Conservation (phyloP, 2,113 vertebrate genomes). For the Lethenteron camtschaticum region DNA sequence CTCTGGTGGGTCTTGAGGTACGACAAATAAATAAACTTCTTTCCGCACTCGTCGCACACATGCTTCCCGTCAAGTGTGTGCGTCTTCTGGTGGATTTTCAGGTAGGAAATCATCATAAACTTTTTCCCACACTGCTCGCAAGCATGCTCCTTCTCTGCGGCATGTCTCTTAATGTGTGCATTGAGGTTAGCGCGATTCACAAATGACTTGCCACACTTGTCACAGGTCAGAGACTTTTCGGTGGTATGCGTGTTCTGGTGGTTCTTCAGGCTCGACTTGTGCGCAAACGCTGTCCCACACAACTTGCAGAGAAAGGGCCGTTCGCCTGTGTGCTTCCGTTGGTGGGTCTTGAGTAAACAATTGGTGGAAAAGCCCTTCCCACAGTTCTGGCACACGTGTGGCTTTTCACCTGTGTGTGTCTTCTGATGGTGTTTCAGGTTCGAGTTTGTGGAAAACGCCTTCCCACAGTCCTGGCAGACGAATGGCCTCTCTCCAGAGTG, state of each 20-base stretch:
- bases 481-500: not conserved
- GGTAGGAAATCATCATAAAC: not conserved
- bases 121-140: not conserved
- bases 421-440: not conserved
- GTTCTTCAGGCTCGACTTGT: constrained; percentile 4
- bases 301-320: not conserved
- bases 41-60: constrained; percentile 14
- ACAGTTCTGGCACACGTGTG: not conserved
- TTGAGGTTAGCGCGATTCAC: not conserved
- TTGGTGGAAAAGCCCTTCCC: constrained; percentile 1
- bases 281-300: constrained; percentile 1
- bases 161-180: not conserved
- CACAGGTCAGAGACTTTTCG: not conserved
- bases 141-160: not conserved
- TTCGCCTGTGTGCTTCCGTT: not conserved
- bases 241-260: not conserved
- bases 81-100: not conserved
- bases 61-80: constrained; percentile 9
- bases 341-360: constrained; percentile 1
- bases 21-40: constrained; percentile 14
- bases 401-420: constrained; percentile 4
- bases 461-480: not conserved
- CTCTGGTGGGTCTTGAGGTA: constrained; percentile 17
- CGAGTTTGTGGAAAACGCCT: not conserved
- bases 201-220: constrained; percentile 1